Evolutionary conservation across 1,140 invertebrate genomes (phyloP), one percentile per base, ranked within the genome.

Genomic region (Druon quercuslanigerum): DNA sequence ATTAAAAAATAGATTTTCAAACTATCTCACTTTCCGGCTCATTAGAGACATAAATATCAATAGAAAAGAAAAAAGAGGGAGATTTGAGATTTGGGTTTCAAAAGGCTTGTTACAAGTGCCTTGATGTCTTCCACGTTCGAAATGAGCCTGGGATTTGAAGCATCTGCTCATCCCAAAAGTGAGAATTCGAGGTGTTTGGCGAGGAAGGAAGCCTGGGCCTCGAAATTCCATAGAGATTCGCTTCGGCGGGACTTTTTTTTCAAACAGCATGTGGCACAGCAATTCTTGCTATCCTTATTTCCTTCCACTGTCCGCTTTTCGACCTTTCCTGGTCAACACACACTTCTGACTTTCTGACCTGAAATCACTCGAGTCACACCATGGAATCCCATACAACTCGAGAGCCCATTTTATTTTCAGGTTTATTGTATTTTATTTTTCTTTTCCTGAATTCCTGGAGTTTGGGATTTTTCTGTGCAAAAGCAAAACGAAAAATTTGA

Each of bases 221-320:
- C 79, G 73, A 74, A 79, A 86, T 86, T 86, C 82, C 82, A 81
- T 66, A 16, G 13, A 76, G 76, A 85, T 84, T 86, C 75, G 80
- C 78, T 71, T 72, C 76, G 72, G 20, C 51, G 19, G 60, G 57
- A 9, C 70, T 78, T 81, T 84, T 81, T 84, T 82, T 84, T 83
- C 80, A 74, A 78, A 56, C 84, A 81, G 83, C 84, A 86, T 85
- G 81, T 86, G 81, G 82, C 75, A 72, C 75, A 72, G 54, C 51
- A 76, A 70, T 75, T 75, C 57, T 66, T 66, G 25, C 40, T 74
- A 81, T 54, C 52, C 72, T 56, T 57, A 50, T 75, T 74, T 16
- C 52, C 51, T 79, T 60, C 66, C 60, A 72, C 19, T 72, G 40
- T 46, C 40, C 40, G 40, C 40, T 0, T 46, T 52, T 57, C 51